A percentile compares a stretch with the other conserved stretches of the same genome.
Evolutionary conservation across 2,888 invertebrate species (phyloP).

Genomic region (Ormyrus thymus): DNA sequence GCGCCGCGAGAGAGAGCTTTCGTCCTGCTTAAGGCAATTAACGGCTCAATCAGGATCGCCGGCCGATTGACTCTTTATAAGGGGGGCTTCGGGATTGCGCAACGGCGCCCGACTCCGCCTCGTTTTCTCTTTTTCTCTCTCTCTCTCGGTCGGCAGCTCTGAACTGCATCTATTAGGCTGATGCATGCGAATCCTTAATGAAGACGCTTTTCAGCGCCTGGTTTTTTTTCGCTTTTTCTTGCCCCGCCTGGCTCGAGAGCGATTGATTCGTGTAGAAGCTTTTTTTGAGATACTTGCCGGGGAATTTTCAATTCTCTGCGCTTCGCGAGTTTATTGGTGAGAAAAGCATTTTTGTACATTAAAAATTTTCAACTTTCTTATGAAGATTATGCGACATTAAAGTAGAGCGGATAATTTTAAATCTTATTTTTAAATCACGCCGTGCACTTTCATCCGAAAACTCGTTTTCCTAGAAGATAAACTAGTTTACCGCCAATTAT

Average conservation of each 20-base stretch:
- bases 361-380: too few relatives aligned
- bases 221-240: neutral
- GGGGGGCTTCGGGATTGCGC: constrained; percentile 65
- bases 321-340: too few relatives aligned
- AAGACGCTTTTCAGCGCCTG: neutral
- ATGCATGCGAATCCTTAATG: constrained; percentile 36
- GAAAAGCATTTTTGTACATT: too few relatives aligned
- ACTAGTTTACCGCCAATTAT: too few relatives aligned
- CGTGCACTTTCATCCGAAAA: too few relatives aligned
- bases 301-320: too few relatives aligned
- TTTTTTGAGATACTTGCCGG: too few relatives aligned
- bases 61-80: constrained; percentile 67
- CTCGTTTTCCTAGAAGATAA: too few relatives aligned
- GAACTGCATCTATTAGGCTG: constrained; percentile 64
- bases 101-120: constrained; percentile 57
- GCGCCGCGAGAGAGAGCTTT: constrained; percentile 59
- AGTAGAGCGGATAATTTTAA: too few relatives aligned
- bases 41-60: constrained; percentile 70
- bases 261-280: too few relatives aligned
- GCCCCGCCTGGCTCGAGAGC: neutral
- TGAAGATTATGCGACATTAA: too few relatives aligned
- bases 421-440: too few relatives aligned
- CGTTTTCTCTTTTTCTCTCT: constrained; percentile 56
- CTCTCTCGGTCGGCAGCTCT: neutral
- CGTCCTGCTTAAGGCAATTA: constrained; percentile 71